Evolutionary conservation across 2,113 vertebrate species (phyloP).

Genomic region (Sinocyclocheilus anophthalmus): DNA sequence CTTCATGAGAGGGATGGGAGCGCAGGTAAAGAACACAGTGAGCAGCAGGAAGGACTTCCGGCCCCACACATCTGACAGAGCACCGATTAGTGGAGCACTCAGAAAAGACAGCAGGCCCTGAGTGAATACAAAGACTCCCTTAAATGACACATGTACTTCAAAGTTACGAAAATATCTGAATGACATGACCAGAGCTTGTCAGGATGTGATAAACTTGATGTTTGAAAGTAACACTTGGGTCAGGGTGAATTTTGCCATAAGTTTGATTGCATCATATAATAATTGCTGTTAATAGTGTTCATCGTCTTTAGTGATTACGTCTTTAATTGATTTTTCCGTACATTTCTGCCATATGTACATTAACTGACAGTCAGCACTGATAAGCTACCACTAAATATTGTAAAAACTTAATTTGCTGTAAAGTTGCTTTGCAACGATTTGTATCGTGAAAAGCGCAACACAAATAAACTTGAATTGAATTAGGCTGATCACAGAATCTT

Average conservation of each 20-base stretch:
- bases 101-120: conserved; percentile 95
- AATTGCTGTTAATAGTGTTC: no score
- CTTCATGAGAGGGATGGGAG: conserved; percentile 95
- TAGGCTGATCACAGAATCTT: neutral
- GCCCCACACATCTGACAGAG: conserved; percentile 95
- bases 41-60: conserved; percentile 95
- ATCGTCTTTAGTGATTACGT: no score
- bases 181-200: neutral
- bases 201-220: neutral
- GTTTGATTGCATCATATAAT: no score
- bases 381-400: no score
- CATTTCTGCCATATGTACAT: no score
- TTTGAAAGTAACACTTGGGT: neutral
- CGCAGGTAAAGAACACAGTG: conserved; percentile 96
- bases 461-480: no score
- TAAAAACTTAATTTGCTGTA: no score
- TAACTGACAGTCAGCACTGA: no score
- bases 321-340: no score
- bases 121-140: neutral
- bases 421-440: no score
- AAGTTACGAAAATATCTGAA: neutral
- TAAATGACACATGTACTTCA: neutral
- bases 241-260: no score
- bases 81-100: conserved; percentile 94
- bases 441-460: no score